Evolutionary conservation across 2,113 vertebrate species (phyloP).

Genomic region (Scartelaos histophorus): DNA sequence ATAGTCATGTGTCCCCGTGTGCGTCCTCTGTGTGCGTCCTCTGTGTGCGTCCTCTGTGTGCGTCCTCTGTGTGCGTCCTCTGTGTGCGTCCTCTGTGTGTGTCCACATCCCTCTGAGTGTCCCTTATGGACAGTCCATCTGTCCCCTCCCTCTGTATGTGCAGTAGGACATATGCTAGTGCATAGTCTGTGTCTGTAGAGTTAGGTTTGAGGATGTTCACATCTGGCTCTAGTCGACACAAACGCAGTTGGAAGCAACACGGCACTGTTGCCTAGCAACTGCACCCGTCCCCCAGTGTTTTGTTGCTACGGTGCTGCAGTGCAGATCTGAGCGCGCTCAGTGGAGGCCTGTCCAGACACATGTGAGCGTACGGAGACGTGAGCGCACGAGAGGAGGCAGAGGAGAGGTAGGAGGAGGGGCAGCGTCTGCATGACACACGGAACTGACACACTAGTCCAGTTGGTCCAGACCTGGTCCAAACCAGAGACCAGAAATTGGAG

Average conservation of each 20-base stretch:
- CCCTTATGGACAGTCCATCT: slow-evolving; percentile 4
- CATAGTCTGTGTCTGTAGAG: neutral
- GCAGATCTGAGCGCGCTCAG: slow-evolving; percentile 72
- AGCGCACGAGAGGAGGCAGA: neutral
- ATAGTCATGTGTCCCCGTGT: no score
- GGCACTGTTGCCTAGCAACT: slow-evolving; percentile 77
- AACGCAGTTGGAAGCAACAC: slow-evolving; percentile 71
- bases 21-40: no score
- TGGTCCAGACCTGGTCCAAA: neutral
- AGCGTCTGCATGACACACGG: neutral
- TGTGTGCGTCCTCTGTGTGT: no score
- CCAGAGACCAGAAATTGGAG: no score
- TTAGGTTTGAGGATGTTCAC: slow-evolving; percentile 44
- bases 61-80: no score
- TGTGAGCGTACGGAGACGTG: neutral
- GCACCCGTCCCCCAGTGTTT: slow-evolving; percentile 74
- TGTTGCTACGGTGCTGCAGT: slow-evolving; percentile 78
- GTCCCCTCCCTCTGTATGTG: no score
- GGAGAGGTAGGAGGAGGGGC: slow-evolving; percentile 1
- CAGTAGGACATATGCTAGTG: neutral
- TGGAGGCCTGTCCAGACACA: slow-evolving; percentile 61
- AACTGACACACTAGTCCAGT: neutral
- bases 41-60: no score
- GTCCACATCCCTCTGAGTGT: neutral
- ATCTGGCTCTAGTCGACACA: slow-evolving; percentile 69